Evolutionary conservation across 2,888 invertebrate species (phyloP).

Genomic region (Pterostichus madidus): DNA sequence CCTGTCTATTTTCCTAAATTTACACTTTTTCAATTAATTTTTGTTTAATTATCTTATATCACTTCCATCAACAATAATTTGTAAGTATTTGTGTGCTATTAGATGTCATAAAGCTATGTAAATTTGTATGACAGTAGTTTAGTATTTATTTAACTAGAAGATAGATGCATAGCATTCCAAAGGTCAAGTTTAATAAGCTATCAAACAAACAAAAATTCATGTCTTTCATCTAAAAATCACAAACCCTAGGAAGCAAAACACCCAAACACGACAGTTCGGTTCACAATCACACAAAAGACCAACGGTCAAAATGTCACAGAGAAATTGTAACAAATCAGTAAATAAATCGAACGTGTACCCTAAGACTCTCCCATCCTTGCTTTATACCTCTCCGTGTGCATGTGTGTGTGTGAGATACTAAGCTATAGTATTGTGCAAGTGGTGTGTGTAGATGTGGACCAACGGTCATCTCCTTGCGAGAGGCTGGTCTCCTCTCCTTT

Average conservation of each 20-base stretch:
- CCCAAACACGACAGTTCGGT: constrained; percentile 13
- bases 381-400: neutral
- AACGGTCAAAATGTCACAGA: constrained; percentile 67
- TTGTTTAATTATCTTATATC: too few species aligned
- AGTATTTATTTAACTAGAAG: too few species aligned
- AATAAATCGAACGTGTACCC: constrained; percentile 65
- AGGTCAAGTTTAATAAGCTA: constrained; percentile 9
- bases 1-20: too few species aligned
- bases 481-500: constrained; percentile 47
- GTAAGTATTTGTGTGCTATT: too few species aligned
- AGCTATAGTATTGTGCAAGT: neutral
- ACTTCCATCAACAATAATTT: too few species aligned
- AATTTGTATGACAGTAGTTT: too few species aligned
- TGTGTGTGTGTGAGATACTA: too few species aligned
- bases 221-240: constrained; percentile 13
- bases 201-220: constrained; percentile 24
- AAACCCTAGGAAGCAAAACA: constrained; percentile 21
- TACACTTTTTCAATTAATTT: too few species aligned
- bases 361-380: constrained; percentile 31
- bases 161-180: neutral
- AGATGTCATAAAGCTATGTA: too few species aligned
- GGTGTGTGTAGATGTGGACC: constrained; percentile 31
- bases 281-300: constrained; percentile 45
- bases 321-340: constrained; percentile 66
- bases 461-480: constrained; percentile 60